Conservation (phyloP, 2,888 invertebrate species). For the Creontiades dilutus region DNA sequence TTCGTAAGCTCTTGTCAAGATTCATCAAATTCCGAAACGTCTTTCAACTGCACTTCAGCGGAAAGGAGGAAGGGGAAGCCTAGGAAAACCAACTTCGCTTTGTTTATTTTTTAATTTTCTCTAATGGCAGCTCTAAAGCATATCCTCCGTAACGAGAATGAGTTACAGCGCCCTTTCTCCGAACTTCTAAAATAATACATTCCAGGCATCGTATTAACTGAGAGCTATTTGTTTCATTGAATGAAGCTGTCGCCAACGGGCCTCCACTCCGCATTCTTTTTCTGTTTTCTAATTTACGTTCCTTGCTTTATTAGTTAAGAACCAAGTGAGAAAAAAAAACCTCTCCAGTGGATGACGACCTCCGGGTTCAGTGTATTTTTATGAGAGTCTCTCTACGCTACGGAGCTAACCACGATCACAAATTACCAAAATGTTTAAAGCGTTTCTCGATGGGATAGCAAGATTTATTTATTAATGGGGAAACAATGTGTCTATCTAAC, state of each 20-base stretch:
- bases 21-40: too few relatives aligned
- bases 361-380: not conserved
- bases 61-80: too few relatives aligned
- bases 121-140: slow-evolving; percentile 7
- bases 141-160: slow-evolving; percentile 33
- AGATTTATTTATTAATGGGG: too few relatives aligned
- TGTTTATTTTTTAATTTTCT: not conserved
- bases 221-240: slow-evolving; percentile 67
- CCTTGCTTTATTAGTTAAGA: slow-evolving; percentile 66
- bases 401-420: not conserved
- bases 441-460: too few relatives aligned
- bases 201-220: slow-evolving; percentile 63
- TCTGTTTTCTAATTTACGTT: slow-evolving; percentile 65
- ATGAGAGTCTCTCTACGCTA: not conserved
- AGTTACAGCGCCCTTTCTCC: slow-evolving; percentile 14
- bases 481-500: too few relatives aligned
- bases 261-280: slow-evolving; percentile 62
- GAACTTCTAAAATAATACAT: slow-evolving; percentile 56
- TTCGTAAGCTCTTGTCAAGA: too few relatives aligned
- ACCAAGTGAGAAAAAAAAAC: not conserved
- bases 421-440: too few relatives aligned
- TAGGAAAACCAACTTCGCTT: not conserved
- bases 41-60: too few relatives aligned
- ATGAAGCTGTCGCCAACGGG: slow-evolving; percentile 64
- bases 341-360: not conserved